These are phyloP conservation scores for Agapostemon virescens DNA, from an alignment of 2,888 invertebrate genomes.

Conservation along the genomic window DNA sequence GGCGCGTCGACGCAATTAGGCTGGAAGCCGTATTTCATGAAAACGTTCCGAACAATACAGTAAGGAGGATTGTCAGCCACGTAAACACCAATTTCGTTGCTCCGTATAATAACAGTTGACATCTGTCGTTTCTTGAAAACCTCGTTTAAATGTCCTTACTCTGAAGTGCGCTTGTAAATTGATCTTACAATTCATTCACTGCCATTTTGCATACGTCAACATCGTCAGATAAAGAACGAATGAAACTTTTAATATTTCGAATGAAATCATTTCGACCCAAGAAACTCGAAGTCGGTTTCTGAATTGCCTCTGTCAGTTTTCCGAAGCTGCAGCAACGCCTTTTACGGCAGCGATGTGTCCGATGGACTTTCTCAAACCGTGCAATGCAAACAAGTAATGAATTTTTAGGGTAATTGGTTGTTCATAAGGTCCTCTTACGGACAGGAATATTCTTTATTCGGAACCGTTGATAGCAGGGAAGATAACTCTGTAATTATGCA, in stretches of 20 bases:
- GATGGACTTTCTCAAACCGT: background rate
- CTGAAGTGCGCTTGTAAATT: background rate
- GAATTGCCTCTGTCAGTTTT: background rate
- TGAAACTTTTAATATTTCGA: background rate
- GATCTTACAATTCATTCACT: background rate
- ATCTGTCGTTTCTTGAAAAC: constrained; percentile 1
- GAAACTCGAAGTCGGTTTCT: background rate
- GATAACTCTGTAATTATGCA: background rate
- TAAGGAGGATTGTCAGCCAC: too few species aligned
- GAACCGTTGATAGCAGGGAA: background rate
- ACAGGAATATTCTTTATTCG: background rate
- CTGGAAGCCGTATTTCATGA: background rate
- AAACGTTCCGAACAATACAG: background rate
- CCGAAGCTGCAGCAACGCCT: background rate
- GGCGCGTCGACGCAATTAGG: background rate
- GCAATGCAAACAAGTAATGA: background rate
- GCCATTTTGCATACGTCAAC: background rate
- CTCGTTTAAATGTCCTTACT: background rate
- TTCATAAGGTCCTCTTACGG: background rate
- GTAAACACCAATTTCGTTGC: background rate
- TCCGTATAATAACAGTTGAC: background rate
- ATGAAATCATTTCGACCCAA: too few species aligned
- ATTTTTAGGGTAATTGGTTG: background rate
- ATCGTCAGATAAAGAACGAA: background rate
- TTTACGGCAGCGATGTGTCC: background rate